Evolutionary conservation across 2,888 invertebrate species (phyloP).

Genomic region (Sinohyriopsis cumingii): DNA sequence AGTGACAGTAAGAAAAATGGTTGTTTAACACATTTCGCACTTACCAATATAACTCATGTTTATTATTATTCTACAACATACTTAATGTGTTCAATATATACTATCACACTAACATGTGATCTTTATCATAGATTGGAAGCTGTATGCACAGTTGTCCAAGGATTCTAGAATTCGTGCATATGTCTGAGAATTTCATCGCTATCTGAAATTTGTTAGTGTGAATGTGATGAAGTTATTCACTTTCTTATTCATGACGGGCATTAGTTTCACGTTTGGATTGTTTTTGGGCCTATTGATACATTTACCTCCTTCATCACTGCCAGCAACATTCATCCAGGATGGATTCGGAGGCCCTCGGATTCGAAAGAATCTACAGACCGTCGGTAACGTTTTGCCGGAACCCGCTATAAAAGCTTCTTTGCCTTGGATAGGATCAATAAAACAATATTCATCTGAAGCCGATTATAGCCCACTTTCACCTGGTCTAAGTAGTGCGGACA

Average conservation of each 20-base stretch:
- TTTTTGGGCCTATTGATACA: constrained; percentile 58
- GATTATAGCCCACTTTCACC: constrained; percentile 16
- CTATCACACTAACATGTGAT: no score
- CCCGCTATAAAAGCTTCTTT: background rate
- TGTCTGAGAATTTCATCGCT: no score
- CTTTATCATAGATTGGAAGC: no score
- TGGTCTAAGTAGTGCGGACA: constrained; percentile 22
- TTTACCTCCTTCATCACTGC: constrained; percentile 53
- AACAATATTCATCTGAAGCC: constrained; percentile 8
- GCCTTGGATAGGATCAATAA: constrained; percentile 15
- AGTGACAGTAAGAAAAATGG: no score
- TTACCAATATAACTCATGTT: no score
- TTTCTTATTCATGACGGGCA: constrained; percentile 51
- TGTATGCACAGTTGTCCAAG: no score
- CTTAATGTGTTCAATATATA: no score
- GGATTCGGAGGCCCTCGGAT: constrained; percentile 23
- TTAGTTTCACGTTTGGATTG: constrained; percentile 58
- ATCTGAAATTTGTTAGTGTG: no score
- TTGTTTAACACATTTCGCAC: no score
- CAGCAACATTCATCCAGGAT: constrained; percentile 29
- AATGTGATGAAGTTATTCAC: constrained; percentile 33
- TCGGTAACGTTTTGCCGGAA: no score
- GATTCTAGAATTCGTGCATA: no score
- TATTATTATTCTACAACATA: no score
- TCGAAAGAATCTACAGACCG: constrained; percentile 1